phyloP scores from a whole-genome alignment of 2,888 invertebrate genomes.

The Spicauda simplicius region DNA sequence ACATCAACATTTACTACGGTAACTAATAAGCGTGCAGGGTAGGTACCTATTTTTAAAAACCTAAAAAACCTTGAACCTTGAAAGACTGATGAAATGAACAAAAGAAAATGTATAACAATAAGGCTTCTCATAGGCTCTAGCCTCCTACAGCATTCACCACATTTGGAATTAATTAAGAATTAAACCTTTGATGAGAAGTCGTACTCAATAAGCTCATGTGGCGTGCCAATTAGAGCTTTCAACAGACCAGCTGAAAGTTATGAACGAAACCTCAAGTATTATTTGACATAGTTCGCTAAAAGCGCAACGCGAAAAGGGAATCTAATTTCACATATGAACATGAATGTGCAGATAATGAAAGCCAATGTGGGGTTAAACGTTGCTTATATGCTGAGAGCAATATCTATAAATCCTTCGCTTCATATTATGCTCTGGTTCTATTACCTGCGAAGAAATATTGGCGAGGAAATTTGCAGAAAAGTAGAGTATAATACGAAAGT shows the following conservation, averaged over 20 bases:
- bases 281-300: conserved; percentile 12
- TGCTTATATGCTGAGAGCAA: background rate
- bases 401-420: background rate
- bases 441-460: background rate
- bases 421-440: background rate
- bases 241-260: background rate
- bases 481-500: too few relatives aligned
- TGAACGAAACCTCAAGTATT: conserved; percentile 2
- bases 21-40: too few relatives aligned
- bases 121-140: too few relatives aligned
- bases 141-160: background rate
- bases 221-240: background rate
- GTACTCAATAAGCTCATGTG: background rate
- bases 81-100: too few relatives aligned
- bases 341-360: background rate
- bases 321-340: background rate
- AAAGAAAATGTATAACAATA: too few relatives aligned
- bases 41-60: too few relatives aligned
- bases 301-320: background rate
- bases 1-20: too few relatives aligned
- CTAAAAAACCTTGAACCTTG: too few relatives aligned
- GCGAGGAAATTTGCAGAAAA: background rate
- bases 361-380: background rate
- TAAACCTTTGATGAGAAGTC: background rate
- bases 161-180: background rate